Evolutionary conservation across 2,888 invertebrate genomes (phyloP), one percentile per base, ranked within the genome.

Genomic region (Acleris sparsana): DNA sequence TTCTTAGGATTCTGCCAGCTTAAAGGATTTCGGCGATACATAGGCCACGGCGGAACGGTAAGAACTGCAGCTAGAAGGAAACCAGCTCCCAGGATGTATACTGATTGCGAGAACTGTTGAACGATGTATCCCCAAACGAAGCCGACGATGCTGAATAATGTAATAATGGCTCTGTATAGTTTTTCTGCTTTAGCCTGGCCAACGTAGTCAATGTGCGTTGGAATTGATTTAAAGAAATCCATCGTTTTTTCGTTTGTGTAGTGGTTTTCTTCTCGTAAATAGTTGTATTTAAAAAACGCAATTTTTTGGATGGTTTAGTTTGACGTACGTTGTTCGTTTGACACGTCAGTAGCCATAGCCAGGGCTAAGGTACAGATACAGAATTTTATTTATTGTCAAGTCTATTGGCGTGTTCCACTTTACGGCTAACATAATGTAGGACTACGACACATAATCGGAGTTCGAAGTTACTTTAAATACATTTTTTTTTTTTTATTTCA

Each of bases 21-120:
- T 5, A 99, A 89, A 2, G 98, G 96, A 80, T 97, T 97, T 70
- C 95, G 95, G 70, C 98, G 94, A 80, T 97, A 99, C 94, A 98
- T 96, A 0, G 98, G 97, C 98, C 99, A 99, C n/a, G 98, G 98
- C 29, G 98, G 98, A 76, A 99, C 95, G 0, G 98, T 97, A 53
- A 98, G 85, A 79, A 98, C 88, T 49, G 97, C 95, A 53, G 98
- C 97, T 70, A 99, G 89, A 1, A 96, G 92, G 80, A 98, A 98
- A 70, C 99, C 99, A 76, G 97, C 98, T 43, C 97, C 97, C 57
- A 99, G 93, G 79, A 98, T 97, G 79, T 97, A 98, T 39, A 99
- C 97, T 1, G 98, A 98, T 84, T 98, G 97, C 0, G 98, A 99
- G 84, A 99, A 99, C 84, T 98, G 98, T 84, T 99, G 98, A 72